Base-by-base conservation (phyloP, 2,888 invertebrate species). In the Leptogaster cylindrica region DNA sequence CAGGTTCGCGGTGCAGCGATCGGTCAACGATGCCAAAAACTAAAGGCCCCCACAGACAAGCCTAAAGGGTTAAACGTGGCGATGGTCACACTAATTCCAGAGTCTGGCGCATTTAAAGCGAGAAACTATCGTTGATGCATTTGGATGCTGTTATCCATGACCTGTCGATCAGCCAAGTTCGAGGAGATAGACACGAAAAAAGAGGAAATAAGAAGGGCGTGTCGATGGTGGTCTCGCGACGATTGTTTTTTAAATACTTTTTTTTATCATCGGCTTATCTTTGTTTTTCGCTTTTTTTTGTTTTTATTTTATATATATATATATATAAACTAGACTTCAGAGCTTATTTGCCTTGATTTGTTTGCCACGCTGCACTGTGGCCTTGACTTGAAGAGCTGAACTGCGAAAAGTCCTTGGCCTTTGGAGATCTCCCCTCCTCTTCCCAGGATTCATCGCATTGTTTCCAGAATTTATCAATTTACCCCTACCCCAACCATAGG, bases 311-410 rank as follows among this genome's bases (percentile, higher is more conserved):
- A n/a, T n/a, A n/a, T n/a, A n/a, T n/a, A n/a, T n/a, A n/a, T n/a
- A n/a, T n/a, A n/a, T n/a, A n/a, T n/a, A 44, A 14, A 14, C 16
- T 18, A n/a, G 18, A 20, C 46, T 4, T 20, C 5, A 46, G 8
- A 41, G 14, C 55, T 16, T 16, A 23, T 50, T 50, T 23, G 14
- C 14, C 16, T 20, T 8, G 28, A 31, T 52, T 52, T n/a, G n/a
- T n/a, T 16, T 20, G 2, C 4, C 18, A 14, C 18, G 33, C 20
- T n/a, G 10, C 25, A 28, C 16, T 27, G n/a, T 23, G 58, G n/a
- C 58, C 58, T 58, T 58, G 39, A 58, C 23, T 58, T n/a, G 36
- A 16, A 39, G 39, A 39, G 27, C 14, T 20, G 25, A 36, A 25
- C 39, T 39, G 8, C 14, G 28, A 16, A 5, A 14, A 41, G 52